Evolutionary conservation across 1,140 invertebrate genomes (phyloP), one percentile per base, ranked within the genome.

Genomic region (Frieseomelitta varia): DNA sequence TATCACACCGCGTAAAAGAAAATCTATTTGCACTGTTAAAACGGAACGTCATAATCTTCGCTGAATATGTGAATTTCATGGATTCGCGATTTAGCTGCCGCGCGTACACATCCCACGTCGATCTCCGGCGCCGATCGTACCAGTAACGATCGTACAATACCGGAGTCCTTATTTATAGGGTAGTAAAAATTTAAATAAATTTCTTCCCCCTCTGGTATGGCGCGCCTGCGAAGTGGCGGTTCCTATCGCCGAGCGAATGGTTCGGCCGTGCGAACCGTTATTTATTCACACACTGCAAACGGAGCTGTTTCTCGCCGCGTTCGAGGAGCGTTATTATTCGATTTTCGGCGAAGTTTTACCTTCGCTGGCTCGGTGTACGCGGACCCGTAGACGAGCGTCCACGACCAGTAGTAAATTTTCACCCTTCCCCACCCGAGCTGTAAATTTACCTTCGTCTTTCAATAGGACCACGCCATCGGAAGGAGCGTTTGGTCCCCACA

Each of bases 121-220:
- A 87, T 89, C 81, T 67, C 61, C 73, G 15, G 51, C 51, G 47
- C 63, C 71, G 79, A 78, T 39, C 68, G 63, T 61, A 56, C 21
- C 77, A 53, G 61, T 78, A 88, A 90, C 85, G 80, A 80, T 88
- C 81, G 75, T 74, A 87, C 87, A 91, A 87, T 88, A 76, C 74
- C 85, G n/a, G 67, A 39, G 69, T 67, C 74, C 69, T 92, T 92
- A 92, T 92, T 92, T 92, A 92, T 91, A 87, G 91, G 84, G 85
- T 84, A 90, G 87, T 91, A 92, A 92, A 92, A 90, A 90, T 92
- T 91, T 91, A 79, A 92, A 92, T 92, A 92, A 92, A 91, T 91
- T 87, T 84, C 88, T 75, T 55, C 61, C 84, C 71, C 77, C 56
- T 8, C 67, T 72, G 58, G 39, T 39, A 53, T 34, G 61, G 34